Conservation (phyloP, 2,888 invertebrate genomes). For the Emmelina monodactyla region DNA sequence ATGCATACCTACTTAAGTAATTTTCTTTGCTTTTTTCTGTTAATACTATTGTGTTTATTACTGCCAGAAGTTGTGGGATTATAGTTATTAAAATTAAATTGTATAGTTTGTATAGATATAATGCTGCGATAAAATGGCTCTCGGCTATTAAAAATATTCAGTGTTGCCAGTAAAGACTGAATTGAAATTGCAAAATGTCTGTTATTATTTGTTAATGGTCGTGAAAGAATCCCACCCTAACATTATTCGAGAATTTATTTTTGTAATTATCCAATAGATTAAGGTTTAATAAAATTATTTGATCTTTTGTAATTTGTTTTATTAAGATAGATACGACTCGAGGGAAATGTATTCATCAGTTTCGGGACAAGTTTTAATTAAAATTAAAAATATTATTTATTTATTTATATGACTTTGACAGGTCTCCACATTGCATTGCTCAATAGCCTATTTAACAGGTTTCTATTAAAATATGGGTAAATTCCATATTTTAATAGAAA, state of each 20-base stretch:
- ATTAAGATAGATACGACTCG: slow-evolving; percentile 16
- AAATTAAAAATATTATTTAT: too few species aligned
- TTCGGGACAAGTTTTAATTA: too few species aligned
- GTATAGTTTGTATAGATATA: slow-evolving; percentile 8
- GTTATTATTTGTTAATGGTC: slow-evolving; percentile 21
- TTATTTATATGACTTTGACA: too few species aligned
- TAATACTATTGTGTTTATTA: slow-evolving; percentile 2
- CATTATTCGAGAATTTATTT: slow-evolving; percentile 28
- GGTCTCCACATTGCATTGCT: too few species aligned
- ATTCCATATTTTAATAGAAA: too few species aligned
- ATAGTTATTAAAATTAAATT: too few species aligned
- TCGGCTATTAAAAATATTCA: slow-evolving; percentile 23
- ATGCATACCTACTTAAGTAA: slow-evolving; percentile 24
- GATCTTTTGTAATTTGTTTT: too few species aligned
- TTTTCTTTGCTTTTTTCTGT: slow-evolving; percentile 21
- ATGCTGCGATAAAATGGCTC: slow-evolving; percentile 13
- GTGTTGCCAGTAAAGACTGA: slow-evolving; percentile 50
- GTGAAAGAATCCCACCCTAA: slow-evolving; percentile 50
- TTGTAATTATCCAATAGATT: slow-evolving; percentile 28
- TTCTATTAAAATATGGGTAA: too few species aligned
- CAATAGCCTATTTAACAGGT: too few species aligned
- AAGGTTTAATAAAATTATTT: slow-evolving; percentile 35
- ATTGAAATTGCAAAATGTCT: slow-evolving; percentile 21
- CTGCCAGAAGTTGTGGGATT: too few species aligned
- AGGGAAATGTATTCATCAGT: too few species aligned